Evolutionary conservation across 2,113 vertebrate genomes (phyloP), one percentile per base, ranked within the genome.

Genomic region (Salvelinus namaycush): DNA sequence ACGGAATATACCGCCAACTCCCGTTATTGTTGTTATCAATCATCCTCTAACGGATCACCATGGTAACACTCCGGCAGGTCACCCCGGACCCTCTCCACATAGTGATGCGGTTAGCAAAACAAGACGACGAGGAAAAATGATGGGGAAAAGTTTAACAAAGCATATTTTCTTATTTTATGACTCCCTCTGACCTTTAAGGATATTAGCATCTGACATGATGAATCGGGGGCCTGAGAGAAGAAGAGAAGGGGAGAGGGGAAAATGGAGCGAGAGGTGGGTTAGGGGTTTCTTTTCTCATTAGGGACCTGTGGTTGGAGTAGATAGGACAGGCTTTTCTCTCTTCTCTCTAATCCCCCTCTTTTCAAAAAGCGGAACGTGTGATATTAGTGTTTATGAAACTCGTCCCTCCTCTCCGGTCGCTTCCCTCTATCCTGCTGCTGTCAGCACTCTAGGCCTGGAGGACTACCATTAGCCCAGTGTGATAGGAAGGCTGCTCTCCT

Each of bases 121-220:
- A 64, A 24, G 73, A 65, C 66, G 70, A 79, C 78, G 65, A 62
- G 78, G 75, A 77, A 85, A 85, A 87, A 88, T 68, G 72, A 57
- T 1, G 8, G 14, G 12, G 76, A 81, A 87, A 88, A 86, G 79
- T 91, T 88, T 82, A 91, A 87, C 85, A 87, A 89, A 90, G 82
- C 87, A 86, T 83, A 87, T 86, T 89, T 89, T 78, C 86, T 78
- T 86, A 84, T 84, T 89, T 91, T 89, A 83, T 88, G 86, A 88
- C 87, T 90, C 80, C 76, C 73, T 67, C 74, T 90, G 88, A 93
- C 90, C 89, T 93, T 91, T 91, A 90, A 87, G 84, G 82, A 88
- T 89, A 90, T 92, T 89, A 91, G 84, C 82, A 85, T 87, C 80
- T 87, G 86, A 90, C 89, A 84, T 88, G 89, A 91, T 90, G 82